A percentile compares a stretch with the other conserved stretches of the same genome.
These are phyloP conservation scores for Rhyacophila evoluta DNA, from an alignment of 2,888 invertebrate species.

Conservation along the genomic window DNA sequence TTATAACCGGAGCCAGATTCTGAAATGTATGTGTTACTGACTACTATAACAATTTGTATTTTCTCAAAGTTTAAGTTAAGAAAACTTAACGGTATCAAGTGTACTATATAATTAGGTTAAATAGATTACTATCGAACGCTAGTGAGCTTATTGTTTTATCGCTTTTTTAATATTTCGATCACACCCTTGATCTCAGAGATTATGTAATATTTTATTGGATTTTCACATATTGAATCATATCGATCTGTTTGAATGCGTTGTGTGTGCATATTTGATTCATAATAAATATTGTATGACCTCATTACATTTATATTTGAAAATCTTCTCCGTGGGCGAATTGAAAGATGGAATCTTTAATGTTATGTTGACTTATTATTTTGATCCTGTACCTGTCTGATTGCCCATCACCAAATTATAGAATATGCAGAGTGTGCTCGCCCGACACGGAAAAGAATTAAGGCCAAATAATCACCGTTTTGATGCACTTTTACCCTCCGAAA, in stretches of 20 bases:
- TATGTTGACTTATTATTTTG: neutral
- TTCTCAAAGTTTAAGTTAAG: constrained; percentile 26
- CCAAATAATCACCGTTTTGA: neutral
- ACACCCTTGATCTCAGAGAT: constrained; percentile 54
- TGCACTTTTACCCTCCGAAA: neutral
- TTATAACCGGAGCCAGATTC: neutral
- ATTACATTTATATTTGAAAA: neutral
- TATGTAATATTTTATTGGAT: constrained; percentile 43
- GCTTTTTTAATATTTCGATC: constrained; percentile 52
- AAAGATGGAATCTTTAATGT: neutral
- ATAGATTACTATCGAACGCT: constrained; percentile 49
- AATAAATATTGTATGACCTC: neutral
- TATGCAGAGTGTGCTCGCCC: neutral
- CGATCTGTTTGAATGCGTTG: neutral
- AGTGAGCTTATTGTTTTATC: constrained; percentile 52
- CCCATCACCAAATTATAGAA: neutral
- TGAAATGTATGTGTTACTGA: constrained; percentile 31
- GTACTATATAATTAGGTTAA: constrained; percentile 43
- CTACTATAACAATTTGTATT: constrained; percentile 31
- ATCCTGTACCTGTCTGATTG: neutral
- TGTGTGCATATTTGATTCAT: neutral
- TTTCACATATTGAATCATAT: constrained; percentile 15
- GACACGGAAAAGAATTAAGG: neutral
- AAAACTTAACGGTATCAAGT: constrained; percentile 28
- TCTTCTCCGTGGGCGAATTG: neutral